Percentiles rank a stretch among this genome's conserved stretches.
Evolutionary conservation across 2,888 invertebrate species (phyloP).

Genomic region (Chymomyza amoena): DNA sequence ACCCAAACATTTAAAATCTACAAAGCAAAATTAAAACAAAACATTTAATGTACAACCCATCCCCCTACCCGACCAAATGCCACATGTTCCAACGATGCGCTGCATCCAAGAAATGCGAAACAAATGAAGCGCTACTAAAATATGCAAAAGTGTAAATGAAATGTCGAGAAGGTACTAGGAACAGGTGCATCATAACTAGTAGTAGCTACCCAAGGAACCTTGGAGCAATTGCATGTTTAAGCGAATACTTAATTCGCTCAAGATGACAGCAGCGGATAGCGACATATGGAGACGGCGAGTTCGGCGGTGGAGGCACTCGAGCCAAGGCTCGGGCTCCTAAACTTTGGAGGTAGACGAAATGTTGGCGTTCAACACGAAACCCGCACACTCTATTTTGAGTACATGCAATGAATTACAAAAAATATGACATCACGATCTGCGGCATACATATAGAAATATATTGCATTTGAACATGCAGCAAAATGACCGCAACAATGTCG

Average conservation of each 20-base stretch:
- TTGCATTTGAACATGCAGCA: not conserved
- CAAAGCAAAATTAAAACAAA: not conserved
- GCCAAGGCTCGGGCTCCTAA: constrained; percentile 1
- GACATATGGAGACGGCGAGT: constrained; percentile 9
- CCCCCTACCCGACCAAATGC: not conserved
- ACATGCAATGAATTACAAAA: not conserved
- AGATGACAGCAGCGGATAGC: constrained; percentile 37
- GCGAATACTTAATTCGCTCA: constrained; percentile 50
- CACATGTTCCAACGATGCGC: not conserved
- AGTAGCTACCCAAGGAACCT: not conserved
- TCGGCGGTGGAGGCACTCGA: not conserved
- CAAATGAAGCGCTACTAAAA: not conserved
- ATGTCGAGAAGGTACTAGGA: not conserved
- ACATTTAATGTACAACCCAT: not conserved
- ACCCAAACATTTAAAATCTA: not conserved
- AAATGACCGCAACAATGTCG: not conserved
- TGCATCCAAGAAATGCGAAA: not conserved
- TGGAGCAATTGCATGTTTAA: constrained; percentile 42
- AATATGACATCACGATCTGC: not conserved
- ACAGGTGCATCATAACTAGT: not conserved
- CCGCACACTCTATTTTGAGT: not conserved
- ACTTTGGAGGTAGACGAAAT: not conserved
- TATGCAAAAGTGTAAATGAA: constrained; percentile 3
- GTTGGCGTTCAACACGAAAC: not conserved
- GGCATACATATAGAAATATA: not conserved